Conservation (phyloP, 2,113 vertebrate genomes). For the Tinamus guttatus region DNA sequence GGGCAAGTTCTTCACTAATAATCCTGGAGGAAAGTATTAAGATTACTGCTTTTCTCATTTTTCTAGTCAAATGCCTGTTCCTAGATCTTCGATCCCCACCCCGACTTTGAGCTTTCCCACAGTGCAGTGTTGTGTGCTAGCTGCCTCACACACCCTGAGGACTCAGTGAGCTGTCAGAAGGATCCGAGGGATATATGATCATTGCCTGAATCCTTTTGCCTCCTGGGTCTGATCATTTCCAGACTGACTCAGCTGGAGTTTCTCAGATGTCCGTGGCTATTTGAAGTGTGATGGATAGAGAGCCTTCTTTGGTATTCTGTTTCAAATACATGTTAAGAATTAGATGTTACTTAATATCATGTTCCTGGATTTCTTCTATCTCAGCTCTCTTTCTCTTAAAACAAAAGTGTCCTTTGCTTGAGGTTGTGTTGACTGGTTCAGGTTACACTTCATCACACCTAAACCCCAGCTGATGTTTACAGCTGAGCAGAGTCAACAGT, state of each 20-base stretch:
- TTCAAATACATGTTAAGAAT: not conserved
- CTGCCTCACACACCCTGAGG: not conserved
- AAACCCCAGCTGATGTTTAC: not conserved
- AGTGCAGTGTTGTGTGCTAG: not conserved
- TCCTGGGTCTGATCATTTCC: not conserved
- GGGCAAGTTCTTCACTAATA: not conserved
- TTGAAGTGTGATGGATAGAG: not conserved
- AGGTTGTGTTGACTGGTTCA: not conserved
- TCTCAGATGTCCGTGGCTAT: not conserved
- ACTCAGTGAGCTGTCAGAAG: not conserved
- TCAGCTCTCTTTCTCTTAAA: not conserved
- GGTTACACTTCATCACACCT: not conserved
- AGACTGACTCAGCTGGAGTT: not conserved
- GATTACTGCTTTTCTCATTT: not conserved
- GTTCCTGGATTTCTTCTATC: not conserved
- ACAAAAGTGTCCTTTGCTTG: not conserved
- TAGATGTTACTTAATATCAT: not conserved
- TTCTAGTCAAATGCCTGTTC: not conserved
- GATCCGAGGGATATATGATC: not conserved
- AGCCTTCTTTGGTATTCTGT: not conserved
- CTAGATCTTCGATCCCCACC: not conserved
- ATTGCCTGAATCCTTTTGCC: not conserved
- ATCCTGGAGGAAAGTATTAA: not conserved
- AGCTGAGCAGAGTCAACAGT: not conserved
- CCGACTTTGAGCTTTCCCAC: not conserved